Base-by-base conservation (phyloP, 1,140 invertebrate genomes). In the Archivesica marissinica region DNA sequence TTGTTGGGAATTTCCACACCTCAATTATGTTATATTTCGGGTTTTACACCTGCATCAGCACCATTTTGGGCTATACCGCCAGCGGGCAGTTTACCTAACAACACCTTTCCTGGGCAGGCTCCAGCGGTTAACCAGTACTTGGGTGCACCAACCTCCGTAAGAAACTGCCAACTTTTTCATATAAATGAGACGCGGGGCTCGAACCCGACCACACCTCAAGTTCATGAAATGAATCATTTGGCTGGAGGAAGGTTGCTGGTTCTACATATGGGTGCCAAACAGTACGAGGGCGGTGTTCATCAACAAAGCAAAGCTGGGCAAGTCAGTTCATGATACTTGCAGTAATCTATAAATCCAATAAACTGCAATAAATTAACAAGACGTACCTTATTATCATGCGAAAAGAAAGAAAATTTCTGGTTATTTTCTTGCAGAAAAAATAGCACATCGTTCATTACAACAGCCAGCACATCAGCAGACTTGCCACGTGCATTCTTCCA, bases 361-460 rank as follows among this genome's bases (percentile, higher is more conserved):
- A 56, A 56, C 52, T n/a, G n/a, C n/a, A 56, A 23, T 56, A 4
- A 7, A 56, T 7, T 17, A 56, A 56, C n/a, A 20, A 30, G 15
- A 79, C 87, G 83, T 76, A 95, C 95, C 93, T 95, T 95, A 87
- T 94, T 94, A 88, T 95, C 95, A 72, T 94, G 93, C 17, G 94
- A 90, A 56, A 94, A 93, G 89, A 95, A 95, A 30, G 92, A 90
- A 90, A 94, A 97, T 90, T 95, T 96, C 91, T 97, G 96, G 81
- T 96, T 96, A 91, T 96, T 97, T 93, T 98, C 98, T 92, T 96
- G 96, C 56, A 99, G 94, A 90, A 99, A 98, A 93, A 99, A 97
- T 28, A 99, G 94, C 56, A 98, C 96, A 93, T 99, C 98, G 1
- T 97, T 97, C 9, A 99, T 94, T 15, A 98, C 97, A 77, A 99